Conservation (phyloP, 2,797 vertebrate genomes). For the Iguana delicatissima region DNA sequence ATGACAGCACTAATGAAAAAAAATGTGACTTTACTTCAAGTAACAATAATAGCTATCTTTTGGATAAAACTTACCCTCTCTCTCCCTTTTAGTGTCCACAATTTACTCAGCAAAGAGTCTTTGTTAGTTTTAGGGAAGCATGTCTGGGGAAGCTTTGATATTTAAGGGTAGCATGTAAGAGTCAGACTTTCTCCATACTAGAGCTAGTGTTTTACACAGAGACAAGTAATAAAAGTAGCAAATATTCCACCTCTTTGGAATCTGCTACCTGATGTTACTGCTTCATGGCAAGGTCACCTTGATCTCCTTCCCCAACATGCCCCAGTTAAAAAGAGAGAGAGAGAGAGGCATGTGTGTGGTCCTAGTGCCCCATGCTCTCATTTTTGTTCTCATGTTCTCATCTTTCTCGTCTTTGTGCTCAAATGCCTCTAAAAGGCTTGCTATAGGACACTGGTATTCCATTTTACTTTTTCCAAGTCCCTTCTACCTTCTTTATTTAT, state of each 20-base stretch:
- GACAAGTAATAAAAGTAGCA: background rate
- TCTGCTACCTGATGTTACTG: background rate
- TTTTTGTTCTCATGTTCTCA: too few species aligned
- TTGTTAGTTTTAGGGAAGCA: background rate
- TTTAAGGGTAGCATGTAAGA: background rate
- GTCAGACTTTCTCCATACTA: background rate
- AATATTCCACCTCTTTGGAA: background rate
- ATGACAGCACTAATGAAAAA: background rate
- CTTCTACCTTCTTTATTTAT: slow-evolving; percentile 34
- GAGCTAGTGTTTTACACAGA: background rate
- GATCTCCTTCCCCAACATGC: background rate
- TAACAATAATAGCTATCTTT: background rate
- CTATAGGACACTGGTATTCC: background rate
- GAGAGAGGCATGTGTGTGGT: background rate
- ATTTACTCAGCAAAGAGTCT: background rate
- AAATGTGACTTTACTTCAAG: background rate
- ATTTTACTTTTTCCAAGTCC: background rate
- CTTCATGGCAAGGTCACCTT: background rate
- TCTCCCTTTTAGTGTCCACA: background rate
- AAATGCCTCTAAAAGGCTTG: too few species aligned
- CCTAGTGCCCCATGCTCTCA: too few species aligned
- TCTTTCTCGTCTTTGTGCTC: too few species aligned
- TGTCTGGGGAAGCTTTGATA: too few species aligned
- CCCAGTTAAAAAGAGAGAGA: background rate
- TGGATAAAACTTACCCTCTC: background rate